These are phyloP conservation scores for Drosophila kepulauana DNA, from an alignment of 1,140 invertebrate genomes.

Conservation along the genomic window DNA sequence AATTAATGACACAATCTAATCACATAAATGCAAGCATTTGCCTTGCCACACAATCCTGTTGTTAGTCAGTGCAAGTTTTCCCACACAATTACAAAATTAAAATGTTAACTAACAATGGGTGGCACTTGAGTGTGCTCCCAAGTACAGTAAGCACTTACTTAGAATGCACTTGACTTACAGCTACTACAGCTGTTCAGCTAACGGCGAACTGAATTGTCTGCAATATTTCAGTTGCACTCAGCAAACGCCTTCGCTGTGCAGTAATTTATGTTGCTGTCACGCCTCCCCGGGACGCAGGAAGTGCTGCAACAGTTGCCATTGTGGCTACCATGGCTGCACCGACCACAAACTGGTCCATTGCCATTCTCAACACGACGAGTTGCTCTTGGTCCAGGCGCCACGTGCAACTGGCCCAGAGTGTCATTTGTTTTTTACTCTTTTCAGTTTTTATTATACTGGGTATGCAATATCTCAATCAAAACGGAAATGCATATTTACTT, in stretches of 20 bases:
- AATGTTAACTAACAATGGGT: constrained; percentile 21
- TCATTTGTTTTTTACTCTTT: constrained; percentile 32
- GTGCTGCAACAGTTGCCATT: constrained; percentile 58
- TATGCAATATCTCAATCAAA: neutral
- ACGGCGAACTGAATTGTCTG: constrained; percentile 40
- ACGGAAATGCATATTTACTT: no score
- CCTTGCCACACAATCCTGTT: neutral
- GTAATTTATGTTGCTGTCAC: constrained; percentile 58
- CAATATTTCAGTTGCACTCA: constrained; percentile 40
- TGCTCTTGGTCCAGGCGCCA: constrained; percentile 9
- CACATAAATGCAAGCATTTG: neutral
- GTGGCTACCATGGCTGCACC: constrained; percentile 24
- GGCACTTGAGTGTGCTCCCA: neutral
- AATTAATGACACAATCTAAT: neutral
- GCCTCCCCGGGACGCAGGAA: constrained; percentile 27
- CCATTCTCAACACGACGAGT: constrained; percentile 1
- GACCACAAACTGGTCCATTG: constrained; percentile 24
- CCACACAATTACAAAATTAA: constrained; percentile 21
- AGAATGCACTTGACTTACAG: constrained; percentile 16
- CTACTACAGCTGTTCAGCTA: constrained; percentile 17
- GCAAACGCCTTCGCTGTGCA: constrained; percentile 18
- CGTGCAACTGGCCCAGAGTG: constrained; percentile 35
- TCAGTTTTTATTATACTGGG: neutral
- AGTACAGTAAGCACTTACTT: constrained; percentile 25
- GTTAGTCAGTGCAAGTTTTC: neutral